These are phyloP conservation scores for Fistularia commersonii DNA, from an alignment of 2,797 vertebrate species.

Conservation along the genomic window DNA sequence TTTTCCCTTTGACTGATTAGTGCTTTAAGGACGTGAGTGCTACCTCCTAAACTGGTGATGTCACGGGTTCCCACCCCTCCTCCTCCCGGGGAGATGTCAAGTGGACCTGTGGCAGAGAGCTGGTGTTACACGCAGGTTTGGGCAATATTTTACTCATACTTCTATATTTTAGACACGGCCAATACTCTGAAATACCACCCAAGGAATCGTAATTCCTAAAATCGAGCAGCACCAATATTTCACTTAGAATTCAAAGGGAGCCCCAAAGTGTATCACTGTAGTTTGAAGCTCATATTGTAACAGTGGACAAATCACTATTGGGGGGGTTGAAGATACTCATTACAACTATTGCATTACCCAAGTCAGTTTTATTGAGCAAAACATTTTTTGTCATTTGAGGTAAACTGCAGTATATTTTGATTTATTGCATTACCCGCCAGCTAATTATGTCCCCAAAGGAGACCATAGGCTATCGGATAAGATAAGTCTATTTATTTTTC, in stretches of 20 bases:
- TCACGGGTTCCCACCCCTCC: slow-evolving; percentile 92
- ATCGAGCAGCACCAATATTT: neutral
- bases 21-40: slow-evolving; percentile 63
- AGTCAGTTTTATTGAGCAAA: no score
- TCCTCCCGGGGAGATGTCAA: slow-evolving; percentile 92
- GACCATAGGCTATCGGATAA: no score
- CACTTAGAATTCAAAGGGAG: neutral
- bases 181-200: no score
- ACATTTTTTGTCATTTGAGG: no score
- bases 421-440: no score
- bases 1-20: slow-evolving; percentile 44
- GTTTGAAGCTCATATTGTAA: no score
- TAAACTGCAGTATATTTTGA: no score
- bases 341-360: no score
- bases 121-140: slow-evolving; percentile 99
- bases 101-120: slow-evolving; percentile 96
- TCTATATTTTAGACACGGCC: neutral
- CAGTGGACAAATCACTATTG: no score
- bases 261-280: neutral
- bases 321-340: no score
- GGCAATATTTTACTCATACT: neutral
- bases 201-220: neutral
- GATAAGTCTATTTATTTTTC: no score
- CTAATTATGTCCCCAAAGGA: no score
- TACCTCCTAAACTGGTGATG: slow-evolving; percentile 80